Percentiles rank a stretch among this genome's conserved stretches.
Conservation (phyloP, 2,113 vertebrate species). For the Acanthochromis polyacanthus region DNA sequence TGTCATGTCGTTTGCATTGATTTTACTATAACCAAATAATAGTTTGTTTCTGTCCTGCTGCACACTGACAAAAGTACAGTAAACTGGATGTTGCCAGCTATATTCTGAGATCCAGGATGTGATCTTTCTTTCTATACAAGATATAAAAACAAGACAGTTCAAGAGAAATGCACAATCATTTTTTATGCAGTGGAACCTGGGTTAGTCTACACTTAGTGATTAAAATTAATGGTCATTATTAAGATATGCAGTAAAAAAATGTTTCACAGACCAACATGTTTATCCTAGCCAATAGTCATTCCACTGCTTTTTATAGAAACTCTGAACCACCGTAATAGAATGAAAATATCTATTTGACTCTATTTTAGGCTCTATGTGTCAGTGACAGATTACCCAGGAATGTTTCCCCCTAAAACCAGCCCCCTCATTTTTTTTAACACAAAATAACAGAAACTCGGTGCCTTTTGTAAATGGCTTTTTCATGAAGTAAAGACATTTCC, state of each 20-base stretch:
- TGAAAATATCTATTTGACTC: conserved; percentile 74
- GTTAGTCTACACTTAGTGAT: conserved; percentile 23
- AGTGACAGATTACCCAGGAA: conserved; percentile 78
- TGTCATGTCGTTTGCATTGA: conserved; percentile 21
- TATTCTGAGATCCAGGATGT: neutral
- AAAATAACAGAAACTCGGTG: conserved; percentile 66
- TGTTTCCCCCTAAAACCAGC: conserved; percentile 64
- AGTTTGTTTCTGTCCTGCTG: neutral
- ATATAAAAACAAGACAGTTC: neutral
- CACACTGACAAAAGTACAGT: neutral
- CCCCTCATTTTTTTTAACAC: conserved; percentile 50
- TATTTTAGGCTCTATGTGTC: conserved; percentile 78
- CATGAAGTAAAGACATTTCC: conserved; percentile 60
- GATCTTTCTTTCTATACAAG: too few relatives aligned
- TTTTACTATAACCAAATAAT: neutral
- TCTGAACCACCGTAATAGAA: conserved; percentile 60
- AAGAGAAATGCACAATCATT: neutral
- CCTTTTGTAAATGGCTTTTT: conserved; percentile 65
- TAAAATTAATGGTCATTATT: conserved; percentile 43
- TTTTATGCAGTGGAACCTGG: conserved; percentile 6
- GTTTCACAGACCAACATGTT: conserved; percentile 46
- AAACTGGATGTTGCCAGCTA: neutral
- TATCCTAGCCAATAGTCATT: conserved; percentile 64
- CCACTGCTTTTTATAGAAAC: conserved; percentile 72
- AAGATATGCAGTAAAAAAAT: conserved; percentile 19